Evolutionary conservation across 2,113 vertebrate species (phyloP).

Genomic region (Willisornis vidua): DNA sequence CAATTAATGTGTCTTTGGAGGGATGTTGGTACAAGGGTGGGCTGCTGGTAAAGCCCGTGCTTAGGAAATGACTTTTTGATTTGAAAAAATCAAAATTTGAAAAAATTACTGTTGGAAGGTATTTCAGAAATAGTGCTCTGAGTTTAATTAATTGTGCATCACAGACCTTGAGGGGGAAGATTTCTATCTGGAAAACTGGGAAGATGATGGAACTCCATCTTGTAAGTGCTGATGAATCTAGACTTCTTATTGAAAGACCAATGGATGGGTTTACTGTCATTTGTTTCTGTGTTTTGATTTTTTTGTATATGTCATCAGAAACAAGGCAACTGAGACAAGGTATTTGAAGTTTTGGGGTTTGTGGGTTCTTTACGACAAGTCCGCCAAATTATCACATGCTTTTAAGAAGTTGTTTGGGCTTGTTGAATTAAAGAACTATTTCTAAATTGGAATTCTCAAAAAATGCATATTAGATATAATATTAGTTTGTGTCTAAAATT

Average conservation of each 20-base stretch:
- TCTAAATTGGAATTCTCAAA: neutral
- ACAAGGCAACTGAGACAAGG: neutral
- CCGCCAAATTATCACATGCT: neutral
- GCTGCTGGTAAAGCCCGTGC: neutral
- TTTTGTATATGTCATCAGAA: neutral
- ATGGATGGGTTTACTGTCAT: neutral
- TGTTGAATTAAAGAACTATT: neutral
- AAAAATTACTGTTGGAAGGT: neutral
- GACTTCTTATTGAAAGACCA: neutral
- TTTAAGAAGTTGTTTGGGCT: neutral
- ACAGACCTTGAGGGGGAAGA: neutral
- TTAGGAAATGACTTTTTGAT: neutral
- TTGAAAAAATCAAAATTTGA: too few species aligned
- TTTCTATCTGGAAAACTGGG: neutral
- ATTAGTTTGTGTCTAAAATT: neutral
- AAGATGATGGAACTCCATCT: neutral
- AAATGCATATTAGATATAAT: neutral
- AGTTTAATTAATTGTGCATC: neutral
- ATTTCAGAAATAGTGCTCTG: neutral
- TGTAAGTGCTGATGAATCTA: neutral
- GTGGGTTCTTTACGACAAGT: neutral
- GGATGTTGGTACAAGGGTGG: neutral
- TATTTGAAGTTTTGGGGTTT: neutral
- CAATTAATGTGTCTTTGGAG: neutral
- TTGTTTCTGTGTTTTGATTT: neutral